Conservation (phyloP, 2,113 vertebrate genomes). For the Lichenostomus cassidix region DNA sequence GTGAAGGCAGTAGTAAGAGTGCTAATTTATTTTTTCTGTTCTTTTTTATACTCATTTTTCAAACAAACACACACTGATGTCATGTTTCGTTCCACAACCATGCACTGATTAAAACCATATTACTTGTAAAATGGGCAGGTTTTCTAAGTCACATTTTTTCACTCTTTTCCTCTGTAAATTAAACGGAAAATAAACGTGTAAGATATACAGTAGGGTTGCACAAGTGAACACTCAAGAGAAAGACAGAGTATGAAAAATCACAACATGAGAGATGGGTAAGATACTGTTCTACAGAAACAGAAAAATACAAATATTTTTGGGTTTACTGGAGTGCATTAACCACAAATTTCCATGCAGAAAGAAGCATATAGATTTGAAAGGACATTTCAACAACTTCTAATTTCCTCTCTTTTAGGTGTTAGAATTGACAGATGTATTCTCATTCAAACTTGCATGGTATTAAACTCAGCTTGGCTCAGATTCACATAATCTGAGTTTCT, state of each 20-base stretch:
- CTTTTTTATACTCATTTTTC: not conserved
- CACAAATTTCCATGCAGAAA: not conserved
- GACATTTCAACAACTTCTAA: not conserved
- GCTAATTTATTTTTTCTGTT: not conserved
- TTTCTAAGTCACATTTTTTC: not conserved
- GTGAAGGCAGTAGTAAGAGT: not conserved
- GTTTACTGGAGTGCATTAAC: not conserved
- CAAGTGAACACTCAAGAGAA: not conserved
- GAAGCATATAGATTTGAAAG: not conserved
- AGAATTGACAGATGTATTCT: not conserved
- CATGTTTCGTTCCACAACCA: not conserved
- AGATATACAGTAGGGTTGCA: not conserved
- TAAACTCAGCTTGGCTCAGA: not conserved
- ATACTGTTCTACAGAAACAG: not conserved
- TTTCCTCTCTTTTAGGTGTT: constrained; percentile 10
- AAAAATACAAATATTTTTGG: accelerated
- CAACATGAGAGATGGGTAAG: not conserved
- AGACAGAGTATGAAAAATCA: not conserved
- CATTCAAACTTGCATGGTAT: not conserved
- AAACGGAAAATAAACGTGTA: not conserved
- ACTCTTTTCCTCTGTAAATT: not conserved
- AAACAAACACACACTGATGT: not conserved
- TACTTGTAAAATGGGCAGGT: not conserved
- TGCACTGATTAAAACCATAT: not conserved
- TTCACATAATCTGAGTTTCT: not conserved